Base-by-base conservation (phyloP, 2,113 vertebrate species). In the Pyrgilauda ruficollis region DNA sequence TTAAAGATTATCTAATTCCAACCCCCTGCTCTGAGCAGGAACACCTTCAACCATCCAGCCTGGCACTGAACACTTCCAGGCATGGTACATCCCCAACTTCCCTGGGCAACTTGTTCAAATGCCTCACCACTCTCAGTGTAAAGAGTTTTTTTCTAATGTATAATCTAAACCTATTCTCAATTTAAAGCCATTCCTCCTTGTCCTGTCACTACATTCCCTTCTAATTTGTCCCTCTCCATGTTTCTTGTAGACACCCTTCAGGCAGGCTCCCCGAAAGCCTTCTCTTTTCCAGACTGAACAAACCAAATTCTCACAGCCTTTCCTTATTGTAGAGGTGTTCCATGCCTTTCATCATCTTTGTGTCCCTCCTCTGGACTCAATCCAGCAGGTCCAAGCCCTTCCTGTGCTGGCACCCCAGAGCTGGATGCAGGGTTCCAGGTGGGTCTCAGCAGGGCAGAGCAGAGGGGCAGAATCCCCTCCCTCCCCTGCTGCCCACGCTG, bases 281-380 rank as follows among this genome's bases (percentile, higher is more conserved):
- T 68, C 6, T 47, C 14, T 76, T 83, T 83, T 37, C 35, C 41
- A 23, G 35, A 31, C 18, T 27, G 22, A 69, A 16, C 63, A 63
- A 55, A 55, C 14, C 11, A 22, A 49, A 62, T 76, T 83, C 30
- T 83, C 35, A 13, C 41, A 84, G 31, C 26, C 41, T 84, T 69
- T 83, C 26, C 49, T 83, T 22, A 27, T 6, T 62, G 30, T 11
- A n/a, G 26, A 47, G 14, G 17, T 69, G 9, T 21, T 62, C 41
- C 46, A 55, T 47, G 11, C 11, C 17, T 69, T 41, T 58, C 1
- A 58, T 19, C 7, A 22, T 35, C 14, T 58, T 31, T 31, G 30
- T 69, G 35, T 5, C 17, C 21, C 26, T 69, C 15, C 7, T 49
- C 30, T 69, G 41, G 21, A 9, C 30, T 62, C 0, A 0, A 0